These are phyloP conservation scores for Bombus affinis DNA, from an alignment of 1,140 invertebrate species.

Conservation along the genomic window DNA sequence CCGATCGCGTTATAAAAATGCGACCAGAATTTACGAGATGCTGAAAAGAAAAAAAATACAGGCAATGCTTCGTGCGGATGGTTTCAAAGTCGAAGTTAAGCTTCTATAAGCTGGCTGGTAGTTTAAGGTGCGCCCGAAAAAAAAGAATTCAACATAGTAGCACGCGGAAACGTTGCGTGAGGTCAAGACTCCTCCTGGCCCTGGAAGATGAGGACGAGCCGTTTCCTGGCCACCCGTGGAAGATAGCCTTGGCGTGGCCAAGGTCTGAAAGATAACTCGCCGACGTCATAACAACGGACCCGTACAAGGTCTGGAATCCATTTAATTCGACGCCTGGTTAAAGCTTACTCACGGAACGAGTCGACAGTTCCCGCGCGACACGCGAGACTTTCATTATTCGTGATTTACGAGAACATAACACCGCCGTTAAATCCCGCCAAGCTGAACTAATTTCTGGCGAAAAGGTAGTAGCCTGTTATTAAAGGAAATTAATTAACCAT, in stretches of 20 bases:
- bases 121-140: neutral
- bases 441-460: conserved; percentile 5
- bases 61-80: no score
- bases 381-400: conserved; percentile 18
- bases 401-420: neutral
- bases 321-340: neutral
- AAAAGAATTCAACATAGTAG: neutral
- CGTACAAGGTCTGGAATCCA: neutral
- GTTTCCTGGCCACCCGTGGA: conserved; percentile 1
- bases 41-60: neutral
- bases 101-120: neutral
- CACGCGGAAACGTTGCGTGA: conserved; percentile 67
- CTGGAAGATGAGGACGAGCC: neutral
- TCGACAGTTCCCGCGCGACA: neutral
- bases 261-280: neutral
- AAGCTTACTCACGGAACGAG: neutral
- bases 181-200: conserved; percentile 41
- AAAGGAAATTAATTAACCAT: conserved; percentile 4
- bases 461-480: neutral
- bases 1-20: conserved; percentile 21
- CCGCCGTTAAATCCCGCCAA: neutral
- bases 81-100: neutral
- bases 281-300: neutral
- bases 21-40: conserved; percentile 18
- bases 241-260: conserved; percentile 8